Percentiles rank a stretch among this genome's conserved stretches.
Conservation (phyloP, 2,888 invertebrate species). For the Meta bourneti region DNA sequence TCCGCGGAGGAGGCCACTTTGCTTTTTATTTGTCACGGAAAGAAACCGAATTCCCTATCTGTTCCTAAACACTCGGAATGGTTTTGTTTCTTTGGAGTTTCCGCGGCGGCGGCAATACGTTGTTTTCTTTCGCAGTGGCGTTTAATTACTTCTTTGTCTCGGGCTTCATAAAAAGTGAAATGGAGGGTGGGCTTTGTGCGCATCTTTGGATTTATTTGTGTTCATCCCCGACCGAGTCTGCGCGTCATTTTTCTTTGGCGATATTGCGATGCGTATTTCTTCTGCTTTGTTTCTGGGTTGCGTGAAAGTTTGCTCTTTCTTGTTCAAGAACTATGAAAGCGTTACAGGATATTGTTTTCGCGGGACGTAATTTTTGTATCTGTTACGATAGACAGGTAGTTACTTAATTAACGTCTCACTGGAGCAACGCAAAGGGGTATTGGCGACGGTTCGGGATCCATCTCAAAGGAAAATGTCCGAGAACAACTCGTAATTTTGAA, state of each 20-base stretch:
- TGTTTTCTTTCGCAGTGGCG: neutral
- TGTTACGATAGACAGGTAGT: too few species aligned
- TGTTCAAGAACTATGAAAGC: neutral
- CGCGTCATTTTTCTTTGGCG: neutral
- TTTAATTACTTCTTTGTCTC: conserved; percentile 33
- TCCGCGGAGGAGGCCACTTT: neutral
- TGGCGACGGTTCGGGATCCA: too few species aligned
- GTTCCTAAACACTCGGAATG: conserved; percentile 19
- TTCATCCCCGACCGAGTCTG: neutral
- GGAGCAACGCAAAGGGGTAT: too few species aligned
- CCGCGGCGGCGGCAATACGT: neutral
- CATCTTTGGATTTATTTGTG: neutral
- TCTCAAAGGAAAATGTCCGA: too few species aligned
- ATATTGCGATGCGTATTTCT: neutral
- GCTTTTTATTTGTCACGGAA: conserved; percentile 43
- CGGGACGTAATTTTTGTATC: neutral
- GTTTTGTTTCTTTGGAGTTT: conserved; percentile 2
- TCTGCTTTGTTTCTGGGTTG: neutral
- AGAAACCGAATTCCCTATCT: conserved; percentile 38
- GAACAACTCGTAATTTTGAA: too few species aligned
- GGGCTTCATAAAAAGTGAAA: too few species aligned
- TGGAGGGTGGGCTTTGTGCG: neutral
- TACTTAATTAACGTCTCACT: too few species aligned
- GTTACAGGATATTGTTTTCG: neutral
- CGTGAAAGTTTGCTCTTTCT: neutral